Base-by-base conservation (phyloP, 2,797 vertebrate species). In the Periparus ater region DNA sequence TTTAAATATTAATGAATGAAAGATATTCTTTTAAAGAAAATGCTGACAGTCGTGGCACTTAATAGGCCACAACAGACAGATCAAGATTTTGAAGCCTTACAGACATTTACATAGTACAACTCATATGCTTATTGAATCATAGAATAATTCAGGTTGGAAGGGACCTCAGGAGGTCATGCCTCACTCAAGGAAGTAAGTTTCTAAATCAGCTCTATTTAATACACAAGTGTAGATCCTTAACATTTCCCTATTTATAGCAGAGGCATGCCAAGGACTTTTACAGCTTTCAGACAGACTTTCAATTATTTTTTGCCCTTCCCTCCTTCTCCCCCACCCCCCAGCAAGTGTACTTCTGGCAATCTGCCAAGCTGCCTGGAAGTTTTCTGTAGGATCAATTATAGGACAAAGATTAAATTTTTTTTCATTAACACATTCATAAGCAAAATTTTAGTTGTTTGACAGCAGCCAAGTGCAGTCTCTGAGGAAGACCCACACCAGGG, bases 1-100 rank as follows among this genome's bases (percentile, higher is more conserved):
- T 95, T 96, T 65, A 82, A 80, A 77, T 75, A 91, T 45, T 89
- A 91, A 91, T 89, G 44, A 95, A 94, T 68, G 47, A n/a, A 85
- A 91, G 57, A 80, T 36, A 87, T 83, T 95, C 25, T 89, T 86
- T 70, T 84, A 89, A 85, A 36, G 44, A 78, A 94, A 93, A 70
- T 25, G 20, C 32, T 93, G 88, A 47, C 61, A 89, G 54, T 32
- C 65, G 47, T 63, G n/a, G 17, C n/a, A 78, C 16, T 40, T 81
- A 79, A 80, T n/a, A 95, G 12, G 10, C 27, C 65, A 61, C 53
- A 70, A 83, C 29, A 85, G 11, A 17, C 53, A 91, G 42, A 92
- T 63, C 12, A 80, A 70, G 47, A 81, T 85, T 92, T 94, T 80
- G 29, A 93, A 91, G 8, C 6, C 45, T 77, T 88, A 58, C 26